These are phyloP conservation scores for Catostylus mosaicus DNA, from an alignment of 30 jellyfish, hydroid and myxozoan species.

Conservation along the genomic window DNA sequence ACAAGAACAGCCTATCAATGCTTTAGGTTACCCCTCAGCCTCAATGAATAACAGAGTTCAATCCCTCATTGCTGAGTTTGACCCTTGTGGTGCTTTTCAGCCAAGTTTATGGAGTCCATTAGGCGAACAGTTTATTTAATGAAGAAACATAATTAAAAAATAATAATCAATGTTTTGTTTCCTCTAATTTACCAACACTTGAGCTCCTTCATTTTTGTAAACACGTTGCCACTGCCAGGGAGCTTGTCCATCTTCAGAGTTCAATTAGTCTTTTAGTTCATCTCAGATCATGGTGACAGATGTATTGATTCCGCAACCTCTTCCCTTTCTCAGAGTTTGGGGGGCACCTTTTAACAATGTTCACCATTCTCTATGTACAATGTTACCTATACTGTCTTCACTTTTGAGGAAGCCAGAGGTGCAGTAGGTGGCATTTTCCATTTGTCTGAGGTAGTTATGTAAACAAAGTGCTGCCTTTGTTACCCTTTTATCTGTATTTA, in stretches of 20 bases:
- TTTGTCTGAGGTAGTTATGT: constrained; percentile 36
- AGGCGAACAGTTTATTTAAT: background rate
- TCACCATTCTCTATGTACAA: constrained; percentile 46
- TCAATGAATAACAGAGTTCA: too few relatives aligned
- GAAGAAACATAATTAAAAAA: background rate
- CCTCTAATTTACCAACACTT: background rate
- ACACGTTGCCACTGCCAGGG: constrained; percentile 52
- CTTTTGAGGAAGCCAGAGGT: constrained; percentile 39
- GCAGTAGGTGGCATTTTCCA: constrained; percentile 50
- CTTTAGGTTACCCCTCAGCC: too few relatives aligned
- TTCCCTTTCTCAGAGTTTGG: constrained; percentile 8
- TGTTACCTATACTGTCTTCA: constrained; percentile 34
- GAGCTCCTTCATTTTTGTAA: constrained; percentile 7
- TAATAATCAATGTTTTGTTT: background rate
- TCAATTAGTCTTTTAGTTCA: constrained; percentile 22
- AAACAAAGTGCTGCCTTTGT: constrained; percentile 9
- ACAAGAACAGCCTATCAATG: too few relatives aligned
- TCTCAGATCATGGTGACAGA: constrained; percentile 17
- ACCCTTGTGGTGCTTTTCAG: too few relatives aligned
- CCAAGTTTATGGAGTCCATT: too few relatives aligned
- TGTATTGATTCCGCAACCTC: constrained; percentile 17
- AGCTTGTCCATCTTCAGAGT: constrained; percentile 40
- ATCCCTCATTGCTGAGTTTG: background rate
- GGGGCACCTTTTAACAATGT: constrained; percentile 4
- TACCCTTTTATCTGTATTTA: constrained; percentile 11